Evolutionary conservation across 2,113 vertebrate genomes (phyloP), one percentile per base, ranked within the genome.

Genomic region (Athene cunicularia): DNA sequence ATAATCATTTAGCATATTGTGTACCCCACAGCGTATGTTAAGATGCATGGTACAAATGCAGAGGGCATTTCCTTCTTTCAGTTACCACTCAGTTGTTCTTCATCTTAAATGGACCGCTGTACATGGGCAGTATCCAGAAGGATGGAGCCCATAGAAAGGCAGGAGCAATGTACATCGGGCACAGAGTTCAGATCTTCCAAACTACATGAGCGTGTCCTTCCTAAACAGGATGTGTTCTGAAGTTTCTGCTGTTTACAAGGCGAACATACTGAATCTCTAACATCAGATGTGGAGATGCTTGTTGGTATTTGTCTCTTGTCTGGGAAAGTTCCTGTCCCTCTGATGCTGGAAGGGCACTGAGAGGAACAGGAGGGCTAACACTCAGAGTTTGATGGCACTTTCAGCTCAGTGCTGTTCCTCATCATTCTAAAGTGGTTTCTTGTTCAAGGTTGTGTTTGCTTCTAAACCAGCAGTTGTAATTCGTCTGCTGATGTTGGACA

Each of bases 131-230:
- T 11, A 56, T 68, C 32, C 33, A 58, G 43, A 80, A 62, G 11
- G 12, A 30, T 8, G 16, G 74, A 80, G 9, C 28, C 72, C 33
- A 23, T 0, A 39, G 33, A 68, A 83, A 63, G 12, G 13, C 32
- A 70, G 70, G 10, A 86, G 63, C 50, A 59, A 50, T 6, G 39
- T 41, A 35, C 0, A 0, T 9, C 49, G 17, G 22, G 18, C 41
- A 49, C 26, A 56, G 47, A 72, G 41, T 5, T 6, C 35, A 35
- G 53, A 45, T 56, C 21, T 72, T 93, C 35, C 24, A 52, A 72
- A 88, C 66, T 27, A 30, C 2, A 0, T 58, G 58, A 21, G 16
- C 39, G 60, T 0, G 0, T 62, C 23, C 33, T 50, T 50, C 28
- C 32, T 47, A 33, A 92, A 49, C 4, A 66, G 45, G 6, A 18